A percentile compares a stretch with the other conserved stretches of the same genome.
Evolutionary conservation across 1,140 invertebrate species (phyloP).

Genomic region (Pararge aegeria): DNA sequence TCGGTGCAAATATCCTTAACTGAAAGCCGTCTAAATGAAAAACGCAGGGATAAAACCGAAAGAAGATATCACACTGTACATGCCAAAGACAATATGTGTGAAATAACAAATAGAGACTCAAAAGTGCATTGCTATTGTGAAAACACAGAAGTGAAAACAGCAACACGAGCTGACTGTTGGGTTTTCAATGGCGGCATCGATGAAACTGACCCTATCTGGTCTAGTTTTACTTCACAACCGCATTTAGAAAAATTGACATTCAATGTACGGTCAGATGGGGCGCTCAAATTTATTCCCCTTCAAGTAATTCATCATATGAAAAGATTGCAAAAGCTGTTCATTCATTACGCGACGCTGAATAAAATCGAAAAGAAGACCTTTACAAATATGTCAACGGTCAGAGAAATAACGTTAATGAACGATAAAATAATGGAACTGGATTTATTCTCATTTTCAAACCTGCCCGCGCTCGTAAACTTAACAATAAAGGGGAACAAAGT

Average conservation of each 20-base stretch:
- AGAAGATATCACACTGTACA: constrained; percentile 57
- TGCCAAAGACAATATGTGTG: constrained; percentile 72
- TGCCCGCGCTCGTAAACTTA: constrained; percentile 82
- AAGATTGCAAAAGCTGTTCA: constrained; percentile 83
- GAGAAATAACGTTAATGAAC: constrained; percentile 84
- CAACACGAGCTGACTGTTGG: constrained; percentile 80
- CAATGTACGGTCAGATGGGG: constrained; percentile 83
- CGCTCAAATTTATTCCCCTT: constrained; percentile 85
- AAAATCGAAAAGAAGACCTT: constrained; percentile 86
- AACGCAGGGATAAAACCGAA: constrained; percentile 72
- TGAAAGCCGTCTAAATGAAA: constrained; percentile 74
- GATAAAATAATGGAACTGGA: constrained; percentile 85
- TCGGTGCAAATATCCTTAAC: constrained; percentile 74
- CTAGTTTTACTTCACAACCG: constrained; percentile 85
- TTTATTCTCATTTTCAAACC: constrained; percentile 84
- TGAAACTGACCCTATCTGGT: constrained; percentile 84
- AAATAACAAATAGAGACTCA: constrained; percentile 69
- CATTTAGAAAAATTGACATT: constrained; percentile 84
- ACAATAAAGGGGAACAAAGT: constrained; percentile 88
- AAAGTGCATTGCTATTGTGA: constrained; percentile 78
- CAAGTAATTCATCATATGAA: constrained; percentile 83
- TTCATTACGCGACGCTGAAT: constrained; percentile 85
- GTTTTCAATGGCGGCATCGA: constrained; percentile 84
- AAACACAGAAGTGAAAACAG: constrained; percentile 62
- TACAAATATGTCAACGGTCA: constrained; percentile 84